A percentile compares a stretch with the other conserved stretches of the same genome.
phyloP scores from a whole-genome alignment of 2,113 vertebrate species.

The Siphamia tubifer region DNA sequence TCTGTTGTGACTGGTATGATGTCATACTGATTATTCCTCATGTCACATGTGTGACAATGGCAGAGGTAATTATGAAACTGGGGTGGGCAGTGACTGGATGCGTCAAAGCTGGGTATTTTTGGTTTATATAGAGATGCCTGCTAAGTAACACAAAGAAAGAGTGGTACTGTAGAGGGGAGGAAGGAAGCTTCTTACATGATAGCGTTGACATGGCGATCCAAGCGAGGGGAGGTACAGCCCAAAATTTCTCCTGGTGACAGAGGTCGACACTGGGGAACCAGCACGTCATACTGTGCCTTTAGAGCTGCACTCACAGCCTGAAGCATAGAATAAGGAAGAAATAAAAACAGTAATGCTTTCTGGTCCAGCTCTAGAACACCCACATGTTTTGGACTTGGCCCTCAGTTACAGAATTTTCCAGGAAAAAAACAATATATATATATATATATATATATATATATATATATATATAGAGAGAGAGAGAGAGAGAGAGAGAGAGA shows the following conservation, averaged over 20 bases:
- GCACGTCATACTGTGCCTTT: slow-evolving; percentile 84
- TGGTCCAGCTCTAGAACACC: not conserved
- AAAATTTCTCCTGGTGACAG: slow-evolving; percentile 97
- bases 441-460: too few species aligned
- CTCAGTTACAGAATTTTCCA: not conserved
- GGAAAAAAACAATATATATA: not conserved
- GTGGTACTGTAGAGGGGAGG: not conserved
- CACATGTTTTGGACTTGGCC: too few species aligned
- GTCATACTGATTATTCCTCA: slow-evolving; percentile 34
- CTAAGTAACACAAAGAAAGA: not conserved
- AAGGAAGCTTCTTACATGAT: slow-evolving; percentile 86
- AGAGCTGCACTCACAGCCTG: slow-evolving; percentile 82
- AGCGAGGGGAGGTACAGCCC: slow-evolving; percentile 90
- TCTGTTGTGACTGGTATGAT: slow-evolving; percentile 37
- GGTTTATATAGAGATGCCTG: not conserved
- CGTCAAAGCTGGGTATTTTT: slow-evolving; percentile 17
- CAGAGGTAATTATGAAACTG: slow-evolving; percentile 17
- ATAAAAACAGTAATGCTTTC: not conserved
- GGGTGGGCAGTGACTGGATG: not conserved
- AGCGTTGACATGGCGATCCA: slow-evolving; percentile 83
- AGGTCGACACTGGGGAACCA: slow-evolving; percentile 93
- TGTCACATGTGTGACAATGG: slow-evolving; percentile 25
- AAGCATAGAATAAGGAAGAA: slow-evolving; percentile 1
- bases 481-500: too few species aligned
- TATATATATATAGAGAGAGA: too few species aligned